These are phyloP conservation scores for Macrobrachium rosenbergii DNA, from an alignment of 1,140 invertebrate species.

Conservation along the genomic window DNA sequence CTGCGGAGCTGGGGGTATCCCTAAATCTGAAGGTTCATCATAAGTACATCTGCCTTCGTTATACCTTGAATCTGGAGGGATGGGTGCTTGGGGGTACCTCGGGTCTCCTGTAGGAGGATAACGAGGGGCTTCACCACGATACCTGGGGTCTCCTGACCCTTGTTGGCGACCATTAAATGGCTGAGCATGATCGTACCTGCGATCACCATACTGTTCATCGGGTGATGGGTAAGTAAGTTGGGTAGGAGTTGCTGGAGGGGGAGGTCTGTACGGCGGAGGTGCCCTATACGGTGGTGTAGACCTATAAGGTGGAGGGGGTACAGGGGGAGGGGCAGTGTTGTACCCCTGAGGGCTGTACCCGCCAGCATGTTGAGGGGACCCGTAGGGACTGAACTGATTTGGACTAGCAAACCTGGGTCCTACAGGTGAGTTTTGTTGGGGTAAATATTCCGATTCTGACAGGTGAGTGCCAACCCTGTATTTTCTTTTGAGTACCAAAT, in stretches of 20 bases:
- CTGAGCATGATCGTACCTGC: conserved; percentile 30
- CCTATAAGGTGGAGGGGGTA: conserved; percentile 45
- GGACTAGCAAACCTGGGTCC: conserved; percentile 17
- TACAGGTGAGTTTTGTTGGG: conserved; percentile 32
- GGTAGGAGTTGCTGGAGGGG: conserved; percentile 44
- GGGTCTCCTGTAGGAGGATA: conserved; percentile 33
- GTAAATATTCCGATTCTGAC: conserved; percentile 42
- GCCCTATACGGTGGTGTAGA: conserved; percentile 60
- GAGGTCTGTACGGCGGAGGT: conserved; percentile 62
- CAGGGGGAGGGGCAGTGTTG: conserved; percentile 20
- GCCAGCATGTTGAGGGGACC: conserved; percentile 36
- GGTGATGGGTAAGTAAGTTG: conserved; percentile 23
- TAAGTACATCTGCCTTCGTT: conserved; percentile 42
- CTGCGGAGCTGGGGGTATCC: conserved; percentile 67
- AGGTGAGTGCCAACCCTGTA: conserved; percentile 71
- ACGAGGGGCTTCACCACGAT: conserved; percentile 61
- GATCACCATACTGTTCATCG: conserved; percentile 40
- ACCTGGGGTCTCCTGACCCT: conserved; percentile 68
- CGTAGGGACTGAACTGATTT: conserved; percentile 28
- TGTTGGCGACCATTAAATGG: conserved; percentile 48
- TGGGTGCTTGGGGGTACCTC: conserved; percentile 21
- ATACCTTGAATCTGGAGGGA: conserved; percentile 25
- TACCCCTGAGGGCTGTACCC: conserved; percentile 41
- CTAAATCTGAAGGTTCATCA: conserved; percentile 61
- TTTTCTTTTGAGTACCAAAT: conserved; percentile 84